These are phyloP conservation scores for Phyllostomus hastatus DNA, from an alignment of 2,113 vertebrate genomes.

Conservation along the genomic window DNA sequence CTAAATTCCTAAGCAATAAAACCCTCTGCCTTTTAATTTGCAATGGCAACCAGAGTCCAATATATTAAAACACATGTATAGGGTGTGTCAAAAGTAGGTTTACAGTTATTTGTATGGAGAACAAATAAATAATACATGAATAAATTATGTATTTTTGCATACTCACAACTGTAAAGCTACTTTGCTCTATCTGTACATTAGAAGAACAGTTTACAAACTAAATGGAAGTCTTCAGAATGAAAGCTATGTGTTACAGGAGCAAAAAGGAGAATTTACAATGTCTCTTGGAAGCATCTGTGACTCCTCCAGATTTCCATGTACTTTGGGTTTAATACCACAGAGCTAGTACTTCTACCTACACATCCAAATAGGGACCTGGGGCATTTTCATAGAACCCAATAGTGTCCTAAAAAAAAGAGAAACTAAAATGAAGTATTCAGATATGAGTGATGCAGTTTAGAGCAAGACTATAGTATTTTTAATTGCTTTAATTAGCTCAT, in stretches of 20 bases:
- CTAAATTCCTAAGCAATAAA: slow-evolving; percentile 14
- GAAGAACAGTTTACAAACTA: background rate
- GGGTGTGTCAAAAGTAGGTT: background rate
- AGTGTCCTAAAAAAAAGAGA: background rate
- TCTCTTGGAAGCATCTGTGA: background rate
- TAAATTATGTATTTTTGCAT: background rate
- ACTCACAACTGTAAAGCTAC: background rate
- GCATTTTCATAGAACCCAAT: background rate
- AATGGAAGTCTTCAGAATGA: background rate
- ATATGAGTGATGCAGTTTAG: background rate
- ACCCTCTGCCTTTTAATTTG: background rate
- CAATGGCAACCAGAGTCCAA: background rate
- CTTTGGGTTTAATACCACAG: background rate
- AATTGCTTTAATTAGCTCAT: background rate
- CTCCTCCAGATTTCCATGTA: background rate
- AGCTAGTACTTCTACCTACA: background rate
- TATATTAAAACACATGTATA: background rate
- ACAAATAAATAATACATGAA: background rate
- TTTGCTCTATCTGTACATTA: background rate
- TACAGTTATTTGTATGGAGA: background rate
- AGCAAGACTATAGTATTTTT: background rate
- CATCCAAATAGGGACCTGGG: background rate
- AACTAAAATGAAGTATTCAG: background rate
- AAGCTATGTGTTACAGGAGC: background rate
- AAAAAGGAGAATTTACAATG: background rate